A percentile compares a stretch with the other conserved stretches of the same genome.
Evolutionary conservation across 1,140 invertebrate genomes (phyloP).

Genomic region (Drosophila asahinai): DNA sequence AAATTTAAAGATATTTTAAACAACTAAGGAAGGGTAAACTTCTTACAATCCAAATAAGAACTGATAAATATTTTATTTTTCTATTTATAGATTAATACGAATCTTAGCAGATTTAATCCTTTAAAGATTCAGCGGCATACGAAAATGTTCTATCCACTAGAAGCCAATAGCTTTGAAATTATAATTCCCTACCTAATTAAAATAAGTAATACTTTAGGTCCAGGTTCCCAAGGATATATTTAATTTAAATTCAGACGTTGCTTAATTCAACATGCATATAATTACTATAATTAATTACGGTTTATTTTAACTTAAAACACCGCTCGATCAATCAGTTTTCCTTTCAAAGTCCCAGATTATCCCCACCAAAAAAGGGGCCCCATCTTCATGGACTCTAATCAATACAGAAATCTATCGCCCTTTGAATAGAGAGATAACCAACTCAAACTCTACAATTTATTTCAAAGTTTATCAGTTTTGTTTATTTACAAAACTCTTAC

Average conservation of each 20-base stretch:
- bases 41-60: background rate
- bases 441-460: constrained; percentile 28
- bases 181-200: too few species aligned
- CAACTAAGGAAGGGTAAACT: background rate
- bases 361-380: constrained; percentile 3
- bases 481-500: constrained; percentile 62
- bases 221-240: too few species aligned
- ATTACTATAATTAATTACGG: background rate
- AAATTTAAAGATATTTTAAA: constrained; percentile 24
- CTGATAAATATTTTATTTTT: background rate
- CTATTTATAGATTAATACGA: too few species aligned
- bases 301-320: too few species aligned
- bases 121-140: too few species aligned
- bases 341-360: background rate
- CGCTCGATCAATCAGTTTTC: background rate
- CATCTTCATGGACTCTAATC: constrained; percentile 15
- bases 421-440: constrained; percentile 40
- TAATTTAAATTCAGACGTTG: too few species aligned
- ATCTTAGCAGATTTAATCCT: too few species aligned
- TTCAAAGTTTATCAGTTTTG: constrained; percentile 46
- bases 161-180: too few species aligned
- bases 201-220: too few species aligned
- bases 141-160: too few species aligned
- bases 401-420: constrained; percentile 37
- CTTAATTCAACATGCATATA: too few species aligned